Evolutionary conservation across 2,113 vertebrate genomes (phyloP).

Genomic region (Colaptes auratus): DNA sequence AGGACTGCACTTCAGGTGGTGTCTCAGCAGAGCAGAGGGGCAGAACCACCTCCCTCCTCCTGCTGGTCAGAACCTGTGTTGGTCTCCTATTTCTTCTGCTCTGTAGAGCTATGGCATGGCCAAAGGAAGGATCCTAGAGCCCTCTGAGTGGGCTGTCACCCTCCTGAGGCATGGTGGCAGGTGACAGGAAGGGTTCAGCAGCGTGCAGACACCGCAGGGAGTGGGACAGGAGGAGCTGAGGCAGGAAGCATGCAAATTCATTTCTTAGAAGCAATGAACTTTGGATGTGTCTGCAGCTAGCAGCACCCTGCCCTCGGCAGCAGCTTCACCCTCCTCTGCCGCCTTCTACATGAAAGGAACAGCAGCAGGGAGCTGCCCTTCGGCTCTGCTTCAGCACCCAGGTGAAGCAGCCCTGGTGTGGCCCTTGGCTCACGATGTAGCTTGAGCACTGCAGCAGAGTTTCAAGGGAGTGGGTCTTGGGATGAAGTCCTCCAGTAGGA

Average conservation of each 20-base stretch:
- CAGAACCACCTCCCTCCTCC: too few species aligned
- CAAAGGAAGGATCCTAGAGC: neutral
- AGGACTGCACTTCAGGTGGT: too few species aligned
- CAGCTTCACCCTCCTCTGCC: neutral
- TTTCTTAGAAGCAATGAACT: neutral
- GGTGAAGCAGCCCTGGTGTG: neutral
- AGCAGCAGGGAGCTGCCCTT: conserved; percentile 10
- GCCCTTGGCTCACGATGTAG: neutral
- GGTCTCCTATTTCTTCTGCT: neutral
- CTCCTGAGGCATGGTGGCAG: neutral
- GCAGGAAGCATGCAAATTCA: neutral
- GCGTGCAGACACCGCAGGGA: neutral
- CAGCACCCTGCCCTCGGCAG: neutral
- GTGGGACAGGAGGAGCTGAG: neutral
- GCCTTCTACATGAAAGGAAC: neutral
- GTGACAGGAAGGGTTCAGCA: neutral
- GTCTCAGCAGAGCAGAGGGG: too few species aligned
- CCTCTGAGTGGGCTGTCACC: accelerated
- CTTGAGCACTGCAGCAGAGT: neutral
- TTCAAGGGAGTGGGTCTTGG: too few species aligned
- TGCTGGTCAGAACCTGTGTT: neutral
- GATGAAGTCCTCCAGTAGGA: too few species aligned
- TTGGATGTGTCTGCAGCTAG: neutral
- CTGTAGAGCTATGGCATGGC: neutral
- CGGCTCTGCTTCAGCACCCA: neutral